Conservation (phyloP, 2,888 invertebrate species). For the Drosophila helvetica region DNA sequence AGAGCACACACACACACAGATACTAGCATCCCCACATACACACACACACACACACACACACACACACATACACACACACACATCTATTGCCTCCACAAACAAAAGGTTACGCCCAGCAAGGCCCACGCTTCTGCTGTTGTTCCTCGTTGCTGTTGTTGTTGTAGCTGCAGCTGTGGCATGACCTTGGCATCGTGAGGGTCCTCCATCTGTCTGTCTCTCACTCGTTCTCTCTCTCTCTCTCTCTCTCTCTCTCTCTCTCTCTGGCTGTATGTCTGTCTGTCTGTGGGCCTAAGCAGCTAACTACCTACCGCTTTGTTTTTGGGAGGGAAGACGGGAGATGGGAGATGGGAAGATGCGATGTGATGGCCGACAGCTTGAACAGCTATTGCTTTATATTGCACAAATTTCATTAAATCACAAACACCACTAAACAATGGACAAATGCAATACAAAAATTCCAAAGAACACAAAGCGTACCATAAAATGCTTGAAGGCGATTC, state of each 20-base stretch:
- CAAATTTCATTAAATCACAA: not conserved
- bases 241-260: constrained; percentile 20
- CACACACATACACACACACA: constrained; percentile 19
- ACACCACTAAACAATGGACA: not conserved
- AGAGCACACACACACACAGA: constrained; percentile 9
- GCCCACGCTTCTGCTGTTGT: constrained; percentile 51
- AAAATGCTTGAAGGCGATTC: not conserved
- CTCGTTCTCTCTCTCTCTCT: constrained; percentile 42
- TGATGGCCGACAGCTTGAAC: constrained; percentile 11
- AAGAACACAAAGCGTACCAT: too few relatives aligned
- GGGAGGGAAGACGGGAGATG: constrained; percentile 11
- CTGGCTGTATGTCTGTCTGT: constrained; percentile 42
- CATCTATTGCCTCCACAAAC: constrained; percentile 47
- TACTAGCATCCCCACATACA: constrained; percentile 17
- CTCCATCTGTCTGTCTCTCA: constrained; percentile 53
- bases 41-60: constrained; percentile 12
- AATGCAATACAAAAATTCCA: not conserved
- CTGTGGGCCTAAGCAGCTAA: constrained; percentile 26
- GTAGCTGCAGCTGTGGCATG: constrained; percentile 37
- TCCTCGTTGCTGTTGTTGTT: constrained; percentile 23
- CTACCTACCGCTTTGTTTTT: constrained; percentile 32
- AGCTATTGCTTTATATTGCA: not conserved
- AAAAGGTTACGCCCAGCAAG: constrained; percentile 64
- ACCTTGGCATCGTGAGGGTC: constrained; percentile 68
- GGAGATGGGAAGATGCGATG: not conserved